These are phyloP conservation scores for Glaucidium brasilianum DNA, from an alignment of 2,113 vertebrate genomes.

Conservation along the genomic window DNA sequence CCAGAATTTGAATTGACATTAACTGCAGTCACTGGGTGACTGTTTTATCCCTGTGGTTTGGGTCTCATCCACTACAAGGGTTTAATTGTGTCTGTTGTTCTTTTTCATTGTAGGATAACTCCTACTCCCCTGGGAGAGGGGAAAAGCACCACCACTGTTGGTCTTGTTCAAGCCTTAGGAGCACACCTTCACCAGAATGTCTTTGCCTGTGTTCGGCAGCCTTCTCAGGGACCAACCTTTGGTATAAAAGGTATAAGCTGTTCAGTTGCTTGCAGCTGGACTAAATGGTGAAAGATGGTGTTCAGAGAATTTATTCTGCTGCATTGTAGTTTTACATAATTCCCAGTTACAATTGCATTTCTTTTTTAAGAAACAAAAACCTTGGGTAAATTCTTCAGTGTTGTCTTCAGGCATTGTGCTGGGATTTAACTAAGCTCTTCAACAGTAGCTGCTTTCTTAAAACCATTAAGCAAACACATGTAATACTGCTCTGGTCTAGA, in stretches of 20 bases:
- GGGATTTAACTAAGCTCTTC: not conserved
- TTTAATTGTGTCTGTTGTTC: not conserved
- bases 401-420: not conserved
- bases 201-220: constrained; percentile 96
- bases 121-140: constrained; percentile 96
- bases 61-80: not conserved
- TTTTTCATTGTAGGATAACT: constrained; percentile 83
- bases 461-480: not conserved
- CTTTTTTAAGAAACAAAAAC: not conserved
- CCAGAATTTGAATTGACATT: not conserved
- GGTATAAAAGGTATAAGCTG: constrained; percentile 90
- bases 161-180: constrained; percentile 92
- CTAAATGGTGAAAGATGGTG: not conserved
- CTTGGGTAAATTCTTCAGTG: not conserved
- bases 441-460: not conserved
- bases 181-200: constrained; percentile 91
- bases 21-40: not conserved
- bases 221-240: constrained; percentile 97
- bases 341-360: not conserved
- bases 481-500: not conserved
- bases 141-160: constrained; percentile 95
- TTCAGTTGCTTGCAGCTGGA: not conserved
- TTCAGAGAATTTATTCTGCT: not conserved
- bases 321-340: not conserved
- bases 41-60: not conserved